A percentile compares a stretch with the other conserved stretches of the same genome.
Evolutionary conservation across 1,140 invertebrate genomes (phyloP).

Genomic region (Temnothorax curvispinosus): DNA sequence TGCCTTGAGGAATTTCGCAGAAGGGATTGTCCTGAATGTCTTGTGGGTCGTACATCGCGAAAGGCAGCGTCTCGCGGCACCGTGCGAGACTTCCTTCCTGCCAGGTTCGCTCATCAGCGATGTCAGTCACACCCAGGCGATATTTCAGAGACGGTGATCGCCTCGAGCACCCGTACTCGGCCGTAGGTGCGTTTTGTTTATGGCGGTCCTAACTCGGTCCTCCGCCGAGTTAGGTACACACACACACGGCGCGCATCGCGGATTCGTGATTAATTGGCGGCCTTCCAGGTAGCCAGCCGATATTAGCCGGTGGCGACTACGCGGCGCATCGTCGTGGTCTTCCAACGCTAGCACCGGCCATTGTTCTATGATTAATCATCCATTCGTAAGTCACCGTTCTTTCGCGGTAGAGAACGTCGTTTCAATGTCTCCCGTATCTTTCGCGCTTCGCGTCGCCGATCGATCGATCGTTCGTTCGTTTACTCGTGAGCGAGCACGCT

Average conservation of each 20-base stretch:
- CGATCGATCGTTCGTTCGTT: slow-evolving; percentile 51
- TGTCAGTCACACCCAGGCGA: slow-evolving; percentile 77
- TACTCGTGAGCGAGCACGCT: background rate
- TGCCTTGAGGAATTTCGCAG: background rate
- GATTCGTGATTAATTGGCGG: slow-evolving; percentile 81
- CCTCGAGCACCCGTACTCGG: slow-evolving; percentile 58
- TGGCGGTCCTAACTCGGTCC: slow-evolving; percentile 77
- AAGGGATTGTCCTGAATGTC: background rate
- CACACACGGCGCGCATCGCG: slow-evolving; percentile 60
- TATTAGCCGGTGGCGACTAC: slow-evolving; percentile 69
- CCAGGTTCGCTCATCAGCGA: slow-evolving; percentile 66
- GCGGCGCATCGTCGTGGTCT: slow-evolving; percentile 57
- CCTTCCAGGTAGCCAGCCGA: slow-evolving; percentile 79
- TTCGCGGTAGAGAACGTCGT: slow-evolving; percentile 64
- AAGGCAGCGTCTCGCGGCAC: slow-evolving; percentile 18
- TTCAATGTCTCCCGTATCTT: slow-evolving; percentile 66
- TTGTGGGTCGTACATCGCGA: background rate
- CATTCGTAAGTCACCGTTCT: slow-evolving; percentile 75
- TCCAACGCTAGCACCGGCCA: slow-evolving; percentile 68
- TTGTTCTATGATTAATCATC: slow-evolving; percentile 83
- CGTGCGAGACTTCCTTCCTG: slow-evolving; percentile 65
- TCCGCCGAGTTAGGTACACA: slow-evolving; percentile 71
- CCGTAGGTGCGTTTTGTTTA: slow-evolving; percentile 77
- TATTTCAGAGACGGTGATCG: slow-evolving; percentile 75
- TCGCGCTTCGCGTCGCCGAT: slow-evolving; percentile 17